Base-by-base conservation (phyloP, 2,888 invertebrate species). In the Magallana nippona region DNA sequence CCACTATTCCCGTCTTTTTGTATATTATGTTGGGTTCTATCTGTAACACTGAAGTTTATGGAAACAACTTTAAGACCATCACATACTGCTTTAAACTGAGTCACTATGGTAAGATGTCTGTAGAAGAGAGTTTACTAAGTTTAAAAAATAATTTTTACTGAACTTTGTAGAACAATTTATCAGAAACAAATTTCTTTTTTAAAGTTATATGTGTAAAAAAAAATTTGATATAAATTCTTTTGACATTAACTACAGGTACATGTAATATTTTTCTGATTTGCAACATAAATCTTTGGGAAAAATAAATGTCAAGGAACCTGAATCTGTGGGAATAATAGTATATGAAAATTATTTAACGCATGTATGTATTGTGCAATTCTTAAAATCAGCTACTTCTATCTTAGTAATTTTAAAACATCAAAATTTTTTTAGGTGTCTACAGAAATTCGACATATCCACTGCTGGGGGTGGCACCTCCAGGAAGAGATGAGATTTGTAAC, bases 61-160 rank as follows among this genome's bases (percentile, higher is more conserved):
- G 90, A 78, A 90, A 89, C 78, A 90, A 89, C 83, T 91, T 90
- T 27, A 83, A 88, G 32, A 87, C 88, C 5, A 71, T 89, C 44
- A 58, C 55, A n/a, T 84, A 89, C 88, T 93, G 94, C 87, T 90
- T 94, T 83, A 91, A 91, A 87, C 90, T 94, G 32, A 91, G 91
- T 44, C 88, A 92, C 79, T 92, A 93, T 88, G 94, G 94, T 94
- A 86, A 88, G 90, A 89, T 10, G 13, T 10, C 22, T 71, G 27
- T 5, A 44, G 44, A 44, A 8, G 44, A 44, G 8, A 5, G 44
- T 44, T 44, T 44, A 44, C 0, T 32, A 17, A 57, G 10, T 32
- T 32, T 79, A 15, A 22, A 11, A 60, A 78, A 32, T 79, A 17
- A 27, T 27, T 27, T 71, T 82, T 55, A 13, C 57, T 82, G 15